Base-by-base conservation (phyloP, 2,797 vertebrate species). In the Pygocentrus nattereri region DNA sequence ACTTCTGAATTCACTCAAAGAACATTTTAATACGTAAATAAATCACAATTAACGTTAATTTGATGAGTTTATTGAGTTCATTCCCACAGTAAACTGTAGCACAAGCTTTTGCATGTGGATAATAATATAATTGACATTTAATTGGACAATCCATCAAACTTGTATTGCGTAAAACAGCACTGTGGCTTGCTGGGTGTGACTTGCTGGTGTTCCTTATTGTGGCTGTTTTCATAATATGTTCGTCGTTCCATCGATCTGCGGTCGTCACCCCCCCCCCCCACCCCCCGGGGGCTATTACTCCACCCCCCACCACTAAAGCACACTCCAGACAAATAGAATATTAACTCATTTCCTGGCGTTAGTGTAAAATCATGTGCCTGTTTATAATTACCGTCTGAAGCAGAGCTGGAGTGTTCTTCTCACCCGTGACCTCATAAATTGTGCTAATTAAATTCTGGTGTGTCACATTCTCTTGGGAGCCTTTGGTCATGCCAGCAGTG, bases 371-470 rank as follows among this genome's bases (percentile, higher is more conserved):
- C 70, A 52, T 81, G 68, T 34, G 71, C 16, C 47, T 38, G 65
- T 71, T 83, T 47, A 61, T 74, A 71, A 79, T 74, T 27, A 1
- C 47, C 6, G 13, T 59, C 38, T 74, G 4, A 41, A 52, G 81
- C 65, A 25, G 25, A 52, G 18, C 59, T 69, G 62, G 34, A 59
- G 1, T 25, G 59, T 76, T 79, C 73, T 76, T 23, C 47, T 81
- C 61, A 49, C 19, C 12, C 83, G 62, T 76, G 86, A 89, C 88
- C 80, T 89, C 90, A 85, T 93, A 90, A 90, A 93, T 92, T 89
- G 88, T 87, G 87, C 89, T 91, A 90, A 94, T 94, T 90, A 90
- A 92, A 93, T 89, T 89, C 89, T 88, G 89, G 84, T 90, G 86
- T 87, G 89, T 88, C 87, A 58, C 89, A 90, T 80, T 79, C 86